Percentiles rank a stretch among this genome's conserved stretches.
Evolutionary conservation across 2,797 vertebrate species (phyloP).

Genomic region (Mustela erminea): DNA sequence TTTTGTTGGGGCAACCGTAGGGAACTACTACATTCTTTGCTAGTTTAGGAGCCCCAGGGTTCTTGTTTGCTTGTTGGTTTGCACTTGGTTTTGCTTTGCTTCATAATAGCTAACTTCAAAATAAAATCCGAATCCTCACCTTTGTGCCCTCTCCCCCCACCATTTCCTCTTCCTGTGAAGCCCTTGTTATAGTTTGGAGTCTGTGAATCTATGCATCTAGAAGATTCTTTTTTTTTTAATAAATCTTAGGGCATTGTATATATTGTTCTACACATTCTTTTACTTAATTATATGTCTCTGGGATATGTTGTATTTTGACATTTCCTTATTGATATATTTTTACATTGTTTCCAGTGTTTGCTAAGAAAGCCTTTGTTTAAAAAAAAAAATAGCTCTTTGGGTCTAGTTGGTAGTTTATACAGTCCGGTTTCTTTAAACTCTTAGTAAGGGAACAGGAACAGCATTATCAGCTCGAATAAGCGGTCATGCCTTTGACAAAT

Average conservation of each 20-base stretch:
- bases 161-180: background rate
- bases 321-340: background rate
- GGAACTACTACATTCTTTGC: fast-evolving
- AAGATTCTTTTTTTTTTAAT: background rate
- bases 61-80: background rate
- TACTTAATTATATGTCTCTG: background rate
- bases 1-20: no score
- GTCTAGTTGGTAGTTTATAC: background rate
- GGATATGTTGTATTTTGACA: background rate
- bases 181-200: background rate
- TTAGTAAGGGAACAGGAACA: background rate
- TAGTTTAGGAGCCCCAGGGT: background rate
- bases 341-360: background rate
- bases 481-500: background rate
- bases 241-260: background rate
- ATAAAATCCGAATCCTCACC: background rate
- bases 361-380: background rate
- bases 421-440: background rate
- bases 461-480: background rate
- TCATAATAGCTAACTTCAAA: background rate
- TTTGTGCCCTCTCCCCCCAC: background rate
- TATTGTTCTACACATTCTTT: background rate
- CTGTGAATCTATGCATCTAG: fast-evolving
- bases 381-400: background rate
- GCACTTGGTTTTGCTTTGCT: background rate